Base-by-base conservation (phyloP, 2,113 vertebrate genomes). In the Riparia riparia region DNA sequence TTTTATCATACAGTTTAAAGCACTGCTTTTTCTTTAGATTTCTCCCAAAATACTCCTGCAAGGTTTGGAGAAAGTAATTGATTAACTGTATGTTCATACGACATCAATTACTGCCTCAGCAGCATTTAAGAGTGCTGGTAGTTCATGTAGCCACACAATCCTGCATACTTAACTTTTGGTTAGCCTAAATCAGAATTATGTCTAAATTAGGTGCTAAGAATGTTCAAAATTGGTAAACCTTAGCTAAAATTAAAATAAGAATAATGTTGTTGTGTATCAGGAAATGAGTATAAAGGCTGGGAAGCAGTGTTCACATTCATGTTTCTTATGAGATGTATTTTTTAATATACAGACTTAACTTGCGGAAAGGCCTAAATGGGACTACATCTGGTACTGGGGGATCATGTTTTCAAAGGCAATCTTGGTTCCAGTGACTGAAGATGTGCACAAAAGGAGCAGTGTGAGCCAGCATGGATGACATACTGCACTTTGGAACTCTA, bases 121-220 rank as follows among this genome's bases (percentile, higher is more conserved):
- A 7, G 70, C 5, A 0, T 58, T 56, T n/a, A 39, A 64, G 58
- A 76, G 56, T 1, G 0, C 41, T 8, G 1, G 68, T n/a, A 54
- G 58, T 44, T 87, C 56, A 51, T 1, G 7, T 20, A 78, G 68
- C 51, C 77, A 66, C 58, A 44, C 12, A 80, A 22, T 31, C 22
- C 45, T 41, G 37, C 24, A 26, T 13, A 37, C 25, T 64, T 78
- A 64, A 88, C 24, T 90, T 93, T 29, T 42, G n/a, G 15, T 34
- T 63, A 65, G n/a, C 17, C 50, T 45, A 64, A 86, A 58, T 47
- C 20, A 71, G 82, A 71, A n/a, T 44, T 51, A 68, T 61, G 17
- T 63, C 71, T 84, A 86, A 85, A 74, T 73, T 44, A 68, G 37
- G 34, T 1, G 16, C 57, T 49, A 80, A 63, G 37, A 25, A 44